Base-by-base conservation (phyloP, 1,140 invertebrate species). In the Anoplolepis gracilipes region DNA sequence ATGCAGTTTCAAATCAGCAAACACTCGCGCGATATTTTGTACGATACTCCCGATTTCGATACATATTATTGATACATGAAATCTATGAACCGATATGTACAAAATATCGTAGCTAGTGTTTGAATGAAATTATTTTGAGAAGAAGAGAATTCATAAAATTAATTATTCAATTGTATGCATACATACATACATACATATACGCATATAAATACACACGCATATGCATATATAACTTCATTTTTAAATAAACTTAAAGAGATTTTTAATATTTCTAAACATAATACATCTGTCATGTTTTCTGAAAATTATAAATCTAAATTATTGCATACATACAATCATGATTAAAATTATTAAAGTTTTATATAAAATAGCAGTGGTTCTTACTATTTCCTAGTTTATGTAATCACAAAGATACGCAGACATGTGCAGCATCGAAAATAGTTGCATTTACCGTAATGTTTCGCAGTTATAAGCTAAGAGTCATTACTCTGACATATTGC, bases 391-490 rank as follows among this genome's bases (percentile, higher is more conserved):
- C 42, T 22, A 39, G 16, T 73, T 30, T 25, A 10, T 5, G 16
- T 39, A 11, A 25, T n/a, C 25, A 39, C 30, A 19, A 28, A 13
- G 10, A 22, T 19, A 22, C 42, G 36, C 8, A 39, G n/a, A 59
- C n/a, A 61, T 57, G 28, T 39, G 13, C 8, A 30, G 3, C 59
- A 10, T 42, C 6, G 25, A 42, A 2, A 62, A 25, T 64, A n/a
- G 10, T 30, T 7, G 53, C 16, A 57, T 77, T 62, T 77, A 25
- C 25, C 62, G 25, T 13, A 55, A 36, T 3, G 22, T 73, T n/a
- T 72, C 36, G 69, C 16, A 62, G 57, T 64, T 64, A 30, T 33
- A 59, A 33, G 6, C 33, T 76, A 61, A 76, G 10, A 28, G 11
- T 22, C 36, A 1, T 59, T 25, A 6, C 49, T 39, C 5, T 39